These are phyloP conservation scores for Apocheima hispidaria DNA, from an alignment of 2,888 invertebrate genomes.

Conservation along the genomic window DNA sequence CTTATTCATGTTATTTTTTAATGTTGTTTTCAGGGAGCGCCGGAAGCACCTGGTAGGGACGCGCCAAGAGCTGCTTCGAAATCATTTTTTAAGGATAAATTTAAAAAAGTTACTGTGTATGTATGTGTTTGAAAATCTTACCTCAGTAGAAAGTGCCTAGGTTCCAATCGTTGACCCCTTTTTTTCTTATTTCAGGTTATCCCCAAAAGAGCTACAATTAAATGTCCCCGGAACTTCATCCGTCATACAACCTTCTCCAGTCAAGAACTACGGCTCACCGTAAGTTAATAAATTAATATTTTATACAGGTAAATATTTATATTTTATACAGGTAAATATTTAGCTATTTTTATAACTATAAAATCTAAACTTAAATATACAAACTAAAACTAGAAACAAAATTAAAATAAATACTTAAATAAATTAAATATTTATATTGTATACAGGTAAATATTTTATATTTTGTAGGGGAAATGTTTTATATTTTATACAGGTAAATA, in stretches of 20 bases:
- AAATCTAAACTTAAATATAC: no score
- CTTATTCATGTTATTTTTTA: background rate
- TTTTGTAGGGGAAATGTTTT: no score
- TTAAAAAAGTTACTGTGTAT: conserved; percentile 42
- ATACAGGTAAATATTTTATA: no score
- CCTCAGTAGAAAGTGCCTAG: background rate
- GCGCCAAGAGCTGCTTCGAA: background rate
- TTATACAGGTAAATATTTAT: background rate
- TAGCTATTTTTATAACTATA: no score
- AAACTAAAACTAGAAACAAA: no score
- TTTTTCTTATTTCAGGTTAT: conserved; percentile 47
- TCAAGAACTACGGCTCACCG: conserved; percentile 48
- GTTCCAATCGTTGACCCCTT: background rate
- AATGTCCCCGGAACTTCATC: conserved; percentile 44
- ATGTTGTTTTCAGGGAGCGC: conserved; percentile 23
- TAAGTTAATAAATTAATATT: conserved; percentile 42
- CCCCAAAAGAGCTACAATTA: conserved; percentile 54
- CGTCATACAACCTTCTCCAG: conserved; percentile 34
- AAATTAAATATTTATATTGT: no score
- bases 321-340: no score
- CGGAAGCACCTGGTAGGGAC: conserved; percentile 3
- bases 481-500: no score
- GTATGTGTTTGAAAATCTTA: conserved; percentile 15
- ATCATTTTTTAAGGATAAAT: conserved; percentile 27
- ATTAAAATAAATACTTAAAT: no score